Base-by-base conservation (phyloP, 2,888 invertebrate species). In the Aphodius sticticus region DNA sequence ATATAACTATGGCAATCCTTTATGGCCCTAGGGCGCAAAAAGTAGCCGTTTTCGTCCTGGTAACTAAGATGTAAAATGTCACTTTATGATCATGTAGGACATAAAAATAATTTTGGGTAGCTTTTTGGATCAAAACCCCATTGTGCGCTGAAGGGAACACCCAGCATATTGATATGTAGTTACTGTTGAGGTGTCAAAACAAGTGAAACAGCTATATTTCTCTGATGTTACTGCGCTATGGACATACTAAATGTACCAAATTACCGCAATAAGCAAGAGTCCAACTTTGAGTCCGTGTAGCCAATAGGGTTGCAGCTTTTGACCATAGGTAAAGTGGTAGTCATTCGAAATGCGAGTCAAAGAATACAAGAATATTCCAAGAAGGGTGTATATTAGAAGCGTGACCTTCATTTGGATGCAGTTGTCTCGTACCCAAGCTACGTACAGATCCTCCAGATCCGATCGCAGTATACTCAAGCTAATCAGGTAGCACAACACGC, bases 261-360 rank as follows among this genome's bases (percentile, higher is more conserved):
- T 87, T 87, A 88, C 87, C 87, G 87, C 87, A 85, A 88, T 86
- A 86, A 88, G 87, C 87, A 86, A 84, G 87, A 87, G 86, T 86
- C 83, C 88, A 87, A 88, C 87, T 38, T 78, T 78, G 16, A 76
- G 76, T 6, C 80, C 80, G 35, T 80, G 76, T 16, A 80, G 76
- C 80, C 80, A 80, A 69, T 78, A 78, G 14, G 38, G 15, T 15
- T 71, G 75, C 15, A 80, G 37, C 35, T 78, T 80, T 71, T 80
- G 76, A n/a, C 78, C 80, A 36, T 80, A 80, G 5, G 80, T 78
- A 26, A 80, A 80, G 37, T 80, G 80, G n/a, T 80, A 80, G 72
- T 80, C 80, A 72, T 78, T 78, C 12, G 78, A 75, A 14, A 80
- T 37, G 16, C 80, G 69, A 4, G 69, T 71, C n/a, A 80, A 38